These are phyloP conservation scores for Delphinapterus leucas DNA, from an alignment of 2,113 vertebrate genomes.

Conservation along the genomic window DNA sequence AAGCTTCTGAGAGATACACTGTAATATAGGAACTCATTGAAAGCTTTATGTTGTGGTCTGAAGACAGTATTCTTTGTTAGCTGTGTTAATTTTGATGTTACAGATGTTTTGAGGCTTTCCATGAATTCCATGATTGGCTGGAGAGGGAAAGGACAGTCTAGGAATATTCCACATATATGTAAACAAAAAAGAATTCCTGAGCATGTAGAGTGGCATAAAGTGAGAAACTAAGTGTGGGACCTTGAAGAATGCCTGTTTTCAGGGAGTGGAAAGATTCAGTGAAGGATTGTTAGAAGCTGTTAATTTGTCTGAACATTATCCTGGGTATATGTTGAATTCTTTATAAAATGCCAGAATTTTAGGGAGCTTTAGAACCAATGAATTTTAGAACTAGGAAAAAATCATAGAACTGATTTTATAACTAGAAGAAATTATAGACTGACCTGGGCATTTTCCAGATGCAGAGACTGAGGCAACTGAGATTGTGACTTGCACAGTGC, in stretches of 20 bases:
- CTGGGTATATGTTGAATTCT: neutral
- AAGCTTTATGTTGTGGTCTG: neutral
- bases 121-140: neutral
- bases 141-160: neutral
- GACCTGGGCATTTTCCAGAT: neutral
- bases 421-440: neutral
- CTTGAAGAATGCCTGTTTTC: neutral
- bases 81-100: neutral
- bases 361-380: neutral
- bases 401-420: neutral
- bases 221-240: neutral
- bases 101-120: neutral
- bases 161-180: neutral
- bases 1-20: neutral
- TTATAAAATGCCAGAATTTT: neutral
- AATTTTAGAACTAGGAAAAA: neutral
- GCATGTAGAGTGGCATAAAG: neutral
- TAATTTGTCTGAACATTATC: neutral
- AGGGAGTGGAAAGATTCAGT: neutral
- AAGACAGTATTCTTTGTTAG: neutral
- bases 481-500: neutral
- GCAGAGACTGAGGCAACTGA: neutral
- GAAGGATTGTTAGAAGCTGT: neutral
- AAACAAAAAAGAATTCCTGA: neutral
- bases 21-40: neutral